phyloP scores from a whole-genome alignment of 2,888 invertebrate genomes.

The Tenthredo distinguenda region DNA sequence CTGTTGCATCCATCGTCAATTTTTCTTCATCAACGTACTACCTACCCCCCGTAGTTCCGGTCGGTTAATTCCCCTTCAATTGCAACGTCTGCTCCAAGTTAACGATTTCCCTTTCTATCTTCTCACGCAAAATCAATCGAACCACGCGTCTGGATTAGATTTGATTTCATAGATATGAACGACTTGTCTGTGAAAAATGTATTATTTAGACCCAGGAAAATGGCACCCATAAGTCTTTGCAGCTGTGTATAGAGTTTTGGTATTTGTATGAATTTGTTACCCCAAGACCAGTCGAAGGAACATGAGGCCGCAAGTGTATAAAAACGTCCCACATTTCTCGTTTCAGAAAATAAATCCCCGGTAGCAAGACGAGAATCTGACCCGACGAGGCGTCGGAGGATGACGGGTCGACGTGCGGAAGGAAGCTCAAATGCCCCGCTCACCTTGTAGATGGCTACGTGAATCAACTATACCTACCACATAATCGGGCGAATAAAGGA shows the following conservation, averaged over 20 bases:
- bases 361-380: background rate
- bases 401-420: background rate
- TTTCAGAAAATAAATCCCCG: background rate
- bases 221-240: background rate
- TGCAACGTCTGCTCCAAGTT: background rate
- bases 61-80: background rate
- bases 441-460: background rate
- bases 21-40: background rate
- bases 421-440: background rate
- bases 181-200: background rate
- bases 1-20: slow-evolving; percentile 5
- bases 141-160: background rate
- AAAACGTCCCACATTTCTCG: background rate
- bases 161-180: too few relatives aligned
- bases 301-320: background rate
- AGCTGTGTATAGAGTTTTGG: background rate
- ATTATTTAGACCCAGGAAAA: background rate
- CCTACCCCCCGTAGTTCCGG: background rate
- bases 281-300: background rate
- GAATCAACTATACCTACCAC: background rate
- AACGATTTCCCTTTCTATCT: background rate
- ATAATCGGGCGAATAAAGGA: background rate
- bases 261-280: too few relatives aligned
- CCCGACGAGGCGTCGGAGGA: background rate
- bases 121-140: background rate